These are phyloP conservation scores for Physella acuta DNA, from an alignment of 1,140 invertebrate species.

Conservation along the genomic window DNA sequence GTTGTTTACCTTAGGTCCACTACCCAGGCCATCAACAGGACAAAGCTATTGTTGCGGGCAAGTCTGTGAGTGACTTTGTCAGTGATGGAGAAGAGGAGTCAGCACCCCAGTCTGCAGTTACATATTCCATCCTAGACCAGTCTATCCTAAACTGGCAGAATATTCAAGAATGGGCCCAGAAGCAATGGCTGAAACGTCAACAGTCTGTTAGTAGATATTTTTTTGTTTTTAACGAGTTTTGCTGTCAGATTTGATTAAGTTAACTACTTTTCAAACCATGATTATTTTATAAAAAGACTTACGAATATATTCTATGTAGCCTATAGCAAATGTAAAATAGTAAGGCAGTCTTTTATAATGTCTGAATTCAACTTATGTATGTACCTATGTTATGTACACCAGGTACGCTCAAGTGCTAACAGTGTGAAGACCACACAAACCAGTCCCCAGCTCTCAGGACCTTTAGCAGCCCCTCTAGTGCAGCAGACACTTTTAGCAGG, in stretches of 20 bases:
- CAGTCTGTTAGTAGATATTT: constrained; percentile 28
- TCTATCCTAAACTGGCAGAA: constrained; percentile 57
- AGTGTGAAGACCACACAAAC: constrained; percentile 32
- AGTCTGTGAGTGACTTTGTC: constrained; percentile 13
- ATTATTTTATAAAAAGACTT: too few species aligned
- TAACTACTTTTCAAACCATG: too few species aligned
- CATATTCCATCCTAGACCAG: constrained; percentile 56
- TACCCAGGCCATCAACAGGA: constrained; percentile 34
- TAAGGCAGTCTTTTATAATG: too few species aligned
- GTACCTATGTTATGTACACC: not conserved
- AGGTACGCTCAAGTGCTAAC: constrained; percentile 32
- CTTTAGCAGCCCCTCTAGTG: constrained; percentile 25
- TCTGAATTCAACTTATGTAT: too few species aligned
- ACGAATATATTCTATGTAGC: too few species aligned
- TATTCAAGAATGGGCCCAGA: constrained; percentile 59
- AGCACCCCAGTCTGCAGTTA: constrained; percentile 42
- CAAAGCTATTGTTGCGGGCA: constrained; percentile 36
- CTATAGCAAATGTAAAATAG: too few species aligned
- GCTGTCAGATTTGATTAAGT: too few species aligned
- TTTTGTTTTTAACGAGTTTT: too few species aligned
- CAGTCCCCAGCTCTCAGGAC: constrained; percentile 20
- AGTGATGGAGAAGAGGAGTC: constrained; percentile 29
- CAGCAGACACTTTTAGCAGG: constrained; percentile 31
- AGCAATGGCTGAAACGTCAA: constrained; percentile 56
- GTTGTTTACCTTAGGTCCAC: constrained; percentile 18